Evolutionary conservation across 2,113 vertebrate species (phyloP).

Genomic region (Mystacornis crossleyi): DNA sequence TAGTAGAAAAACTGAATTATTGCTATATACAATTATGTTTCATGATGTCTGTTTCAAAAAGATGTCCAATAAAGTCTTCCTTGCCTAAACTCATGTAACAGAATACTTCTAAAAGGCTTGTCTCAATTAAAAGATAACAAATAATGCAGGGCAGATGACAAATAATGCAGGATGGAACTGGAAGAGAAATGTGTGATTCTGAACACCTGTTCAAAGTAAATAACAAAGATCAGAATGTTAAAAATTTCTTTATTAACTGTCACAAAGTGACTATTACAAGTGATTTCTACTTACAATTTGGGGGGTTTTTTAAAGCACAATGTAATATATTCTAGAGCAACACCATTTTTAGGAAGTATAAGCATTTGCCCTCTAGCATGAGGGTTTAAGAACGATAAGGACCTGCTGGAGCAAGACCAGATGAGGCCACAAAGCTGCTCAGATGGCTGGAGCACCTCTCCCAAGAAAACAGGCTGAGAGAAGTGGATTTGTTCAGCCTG

Average conservation of each 20-base stretch:
- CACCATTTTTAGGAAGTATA: not conserved
- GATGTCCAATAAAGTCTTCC: not conserved
- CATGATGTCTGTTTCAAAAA: not conserved
- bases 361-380: not conserved
- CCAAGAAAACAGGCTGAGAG: not conserved
- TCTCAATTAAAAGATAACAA: not conserved
- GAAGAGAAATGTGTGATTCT: not conserved
- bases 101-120: not conserved
- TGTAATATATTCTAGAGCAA: not conserved
- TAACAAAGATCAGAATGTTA: not conserved
- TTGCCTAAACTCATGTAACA: not conserved
- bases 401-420: not conserved
- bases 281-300: not conserved
- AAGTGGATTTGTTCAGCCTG: not conserved
- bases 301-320: fast-evolving
- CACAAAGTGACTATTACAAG: not conserved
- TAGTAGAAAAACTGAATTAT: not conserved
- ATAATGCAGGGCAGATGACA: not conserved
- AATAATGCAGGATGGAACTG: not conserved
- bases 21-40: not conserved
- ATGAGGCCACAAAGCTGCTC: not conserved
- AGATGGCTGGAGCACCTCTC: not conserved
- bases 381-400: not conserved
- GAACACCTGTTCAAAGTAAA: not conserved
- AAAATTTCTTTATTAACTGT: not conserved